Evolutionary conservation across 2,113 vertebrate species (phyloP).

Genomic region (Prionailurus bengalensis): DNA sequence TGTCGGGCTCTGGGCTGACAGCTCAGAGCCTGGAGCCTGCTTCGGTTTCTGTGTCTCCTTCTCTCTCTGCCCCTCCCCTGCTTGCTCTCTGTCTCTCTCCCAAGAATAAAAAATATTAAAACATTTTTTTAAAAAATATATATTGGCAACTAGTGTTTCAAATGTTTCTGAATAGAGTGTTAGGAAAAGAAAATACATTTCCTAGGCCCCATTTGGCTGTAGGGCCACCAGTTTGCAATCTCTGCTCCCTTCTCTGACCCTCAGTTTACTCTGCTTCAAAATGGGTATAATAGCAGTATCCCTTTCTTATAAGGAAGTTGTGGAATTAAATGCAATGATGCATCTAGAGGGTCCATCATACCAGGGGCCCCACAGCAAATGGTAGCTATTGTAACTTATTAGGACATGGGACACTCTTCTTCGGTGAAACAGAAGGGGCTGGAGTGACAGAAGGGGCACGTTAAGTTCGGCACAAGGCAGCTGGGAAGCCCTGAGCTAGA

Average conservation of each 20-base stretch:
- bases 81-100: not conserved
- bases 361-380: not conserved
- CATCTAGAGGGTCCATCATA: accelerated
- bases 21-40: not conserved
- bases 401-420: not conserved
- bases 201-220: not conserved
- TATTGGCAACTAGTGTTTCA: not conserved
- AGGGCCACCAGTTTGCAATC: not conserved
- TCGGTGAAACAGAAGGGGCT: not conserved
- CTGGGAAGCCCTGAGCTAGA: not conserved
- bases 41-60: not conserved
- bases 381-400: not conserved
- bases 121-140: not conserved
- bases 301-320: not conserved
- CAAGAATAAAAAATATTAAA: no score
- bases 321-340: not conserved
- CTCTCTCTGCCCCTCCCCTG: not conserved
- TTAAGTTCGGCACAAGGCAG: not conserved
- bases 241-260: not conserved
- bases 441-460: not conserved
- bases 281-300: not conserved
- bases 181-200: not conserved
- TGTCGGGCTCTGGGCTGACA: no score
- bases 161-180: not conserved
- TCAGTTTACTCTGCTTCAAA: not conserved